Evolutionary conservation across 2,797 vertebrate genomes (phyloP).

Genomic region (Falco novaeseelandiae): DNA sequence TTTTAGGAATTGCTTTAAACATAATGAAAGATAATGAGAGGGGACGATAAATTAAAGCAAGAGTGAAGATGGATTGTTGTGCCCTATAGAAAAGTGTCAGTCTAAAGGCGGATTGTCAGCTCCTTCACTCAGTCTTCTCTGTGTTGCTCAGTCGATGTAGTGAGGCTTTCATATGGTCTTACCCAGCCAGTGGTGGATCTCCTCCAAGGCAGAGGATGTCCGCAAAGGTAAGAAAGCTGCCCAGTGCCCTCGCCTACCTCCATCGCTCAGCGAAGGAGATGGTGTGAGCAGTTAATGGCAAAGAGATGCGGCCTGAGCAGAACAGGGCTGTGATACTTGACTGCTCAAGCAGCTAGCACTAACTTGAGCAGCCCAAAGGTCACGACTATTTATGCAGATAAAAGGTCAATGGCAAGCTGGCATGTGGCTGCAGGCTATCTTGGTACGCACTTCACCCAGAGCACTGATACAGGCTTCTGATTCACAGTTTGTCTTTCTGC

Average conservation of each 20-base stretch:
- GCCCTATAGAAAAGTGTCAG: background rate
- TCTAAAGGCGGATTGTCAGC: background rate
- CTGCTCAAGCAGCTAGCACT: constrained; percentile 28
- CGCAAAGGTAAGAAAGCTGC: background rate
- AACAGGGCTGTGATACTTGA: background rate
- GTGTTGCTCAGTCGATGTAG: background rate
- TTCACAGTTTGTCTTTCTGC: constrained; percentile 46
- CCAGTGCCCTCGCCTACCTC: background rate
- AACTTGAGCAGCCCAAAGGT: constrained; percentile 73
- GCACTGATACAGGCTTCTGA: constrained; percentile 1
- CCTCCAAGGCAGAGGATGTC: background rate
- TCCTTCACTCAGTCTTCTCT: background rate
- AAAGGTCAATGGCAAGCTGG: constrained; percentile 64
- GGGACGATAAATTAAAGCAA: background rate
- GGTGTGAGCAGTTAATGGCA: background rate
- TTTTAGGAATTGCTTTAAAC: background rate
- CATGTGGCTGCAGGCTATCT: constrained; percentile 60
- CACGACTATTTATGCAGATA: constrained; percentile 69
- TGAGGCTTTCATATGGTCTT: background rate
- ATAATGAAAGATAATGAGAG: background rate
- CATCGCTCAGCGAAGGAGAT: background rate
- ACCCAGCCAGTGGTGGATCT: background rate
- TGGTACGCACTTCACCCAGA: background rate
- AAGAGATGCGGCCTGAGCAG: background rate
- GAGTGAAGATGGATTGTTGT: background rate